Conservation (phyloP, 2,888 invertebrate genomes). For the Nomada goodeniana region DNA sequence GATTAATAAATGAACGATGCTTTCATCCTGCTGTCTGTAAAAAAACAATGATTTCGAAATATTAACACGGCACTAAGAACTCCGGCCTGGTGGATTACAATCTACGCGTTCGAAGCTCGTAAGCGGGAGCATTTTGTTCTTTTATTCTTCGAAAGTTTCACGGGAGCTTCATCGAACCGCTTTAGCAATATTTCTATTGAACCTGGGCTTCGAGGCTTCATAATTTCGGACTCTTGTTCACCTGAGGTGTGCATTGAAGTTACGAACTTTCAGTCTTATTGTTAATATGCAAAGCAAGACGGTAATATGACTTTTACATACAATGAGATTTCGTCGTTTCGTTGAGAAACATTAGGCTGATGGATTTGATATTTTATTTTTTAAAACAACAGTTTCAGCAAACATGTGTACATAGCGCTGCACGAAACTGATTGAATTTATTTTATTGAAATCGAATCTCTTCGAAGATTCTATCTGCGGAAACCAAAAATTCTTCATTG, state of each 20-base stretch:
- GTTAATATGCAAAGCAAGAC: neutral
- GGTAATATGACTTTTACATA: no score
- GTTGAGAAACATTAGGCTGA: no score
- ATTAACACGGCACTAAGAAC: constrained; percentile 47
- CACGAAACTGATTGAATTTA: no score
- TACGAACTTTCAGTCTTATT: neutral
- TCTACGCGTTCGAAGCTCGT: constrained; percentile 6
- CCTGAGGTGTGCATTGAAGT: neutral
- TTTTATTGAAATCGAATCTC: no score
- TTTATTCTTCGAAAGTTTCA: constrained; percentile 28
- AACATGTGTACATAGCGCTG: no score
- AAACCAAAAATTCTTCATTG: no score
- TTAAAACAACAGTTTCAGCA: no score
- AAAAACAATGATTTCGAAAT: constrained; percentile 47
- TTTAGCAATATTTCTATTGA: constrained; percentile 20
- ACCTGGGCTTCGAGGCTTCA: neutral
- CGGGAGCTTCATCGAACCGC: constrained; percentile 10
- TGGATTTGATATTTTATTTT: no score
- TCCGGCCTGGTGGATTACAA: constrained; percentile 6
- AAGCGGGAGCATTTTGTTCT: constrained; percentile 11
- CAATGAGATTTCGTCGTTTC: no score
- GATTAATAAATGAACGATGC: constrained; percentile 48
- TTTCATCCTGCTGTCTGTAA: constrained; percentile 39
- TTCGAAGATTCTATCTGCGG: no score
- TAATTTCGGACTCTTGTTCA: neutral